Evolutionary conservation across 2,888 invertebrate species (phyloP), one percentile per base, ranked within the genome.

Genomic region (Heliconius ismenius): DNA sequence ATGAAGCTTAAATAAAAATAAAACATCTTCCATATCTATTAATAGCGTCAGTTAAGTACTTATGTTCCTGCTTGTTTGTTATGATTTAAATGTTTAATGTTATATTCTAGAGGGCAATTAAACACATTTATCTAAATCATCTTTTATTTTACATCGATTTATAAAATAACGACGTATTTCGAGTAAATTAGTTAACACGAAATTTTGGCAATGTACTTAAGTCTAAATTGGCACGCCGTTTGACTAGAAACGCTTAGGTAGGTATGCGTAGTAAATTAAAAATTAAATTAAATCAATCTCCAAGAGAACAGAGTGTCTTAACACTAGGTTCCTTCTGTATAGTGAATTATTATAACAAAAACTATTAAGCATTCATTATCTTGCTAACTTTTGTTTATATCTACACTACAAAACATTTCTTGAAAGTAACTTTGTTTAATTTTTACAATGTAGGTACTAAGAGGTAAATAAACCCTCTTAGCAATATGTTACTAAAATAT

Each of bases 81-180:
- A 58, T 3, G 3, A 3, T n/a, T n/a, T 58, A 4, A 54, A 54
- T 10, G 21, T n/a, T 54, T 21, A n/a, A 58, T 58, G 9, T n/a
- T 58, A 58, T 21, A 10, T n/a, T 58, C n/a, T 58, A 58, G 10
- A 21, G 58, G n/a, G 75, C 77, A 80, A 78, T 77, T 78, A 77
- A 79, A 82, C 79, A 79, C 64, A 58, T 10, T 54, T 64, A 77
- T 76, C 80, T 82, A 79, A 78, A 80, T 83, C 80, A 83, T 81
- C 76, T 82, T 87, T 86, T 88, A 86, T 86, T 89, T 87, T 89
- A 90, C 90, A 90, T 86, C 85, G 82, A 90, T 88, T 88, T 89
- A 87, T 87, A 90, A 89, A 89, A 87, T 86, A 86, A 86, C 84
- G 73, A 54, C 69, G 78, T 78, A 58, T 72, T 70, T 65, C 24